Evolutionary conservation across 2,113 vertebrate genomes (phyloP).

Genomic region (Connochaetes taurinus): DNA sequence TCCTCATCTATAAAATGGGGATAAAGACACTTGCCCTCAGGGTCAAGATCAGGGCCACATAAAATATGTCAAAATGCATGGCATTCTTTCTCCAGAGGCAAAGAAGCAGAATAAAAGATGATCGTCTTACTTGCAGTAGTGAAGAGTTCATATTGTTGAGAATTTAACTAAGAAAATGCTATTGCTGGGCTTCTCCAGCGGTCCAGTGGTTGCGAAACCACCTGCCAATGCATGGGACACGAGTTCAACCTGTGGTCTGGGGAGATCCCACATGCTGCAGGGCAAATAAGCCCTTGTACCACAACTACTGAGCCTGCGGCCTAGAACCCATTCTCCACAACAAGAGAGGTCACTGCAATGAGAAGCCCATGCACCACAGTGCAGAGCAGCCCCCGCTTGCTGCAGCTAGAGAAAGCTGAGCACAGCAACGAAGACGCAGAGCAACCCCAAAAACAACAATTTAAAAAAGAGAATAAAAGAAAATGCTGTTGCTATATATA

Average conservation of each 20-base stretch:
- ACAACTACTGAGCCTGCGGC: background rate
- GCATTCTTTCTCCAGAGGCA: background rate
- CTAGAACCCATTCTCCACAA: background rate
- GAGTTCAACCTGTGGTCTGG: background rate
- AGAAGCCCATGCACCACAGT: background rate
- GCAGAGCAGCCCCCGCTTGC: background rate
- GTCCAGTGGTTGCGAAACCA: background rate
- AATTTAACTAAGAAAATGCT: background rate
- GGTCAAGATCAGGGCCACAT: background rate
- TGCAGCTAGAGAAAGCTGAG: background rate
- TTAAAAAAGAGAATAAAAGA: background rate
- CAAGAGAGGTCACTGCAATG: background rate
- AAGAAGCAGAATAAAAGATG: background rate
- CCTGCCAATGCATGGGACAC: background rate
- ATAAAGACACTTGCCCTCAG: background rate
- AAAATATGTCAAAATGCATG: background rate
- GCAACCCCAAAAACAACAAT: background rate
- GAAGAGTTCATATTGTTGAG: background rate
- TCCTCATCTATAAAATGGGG: background rate
- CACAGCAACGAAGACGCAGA: accelerated
- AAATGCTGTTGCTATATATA: background rate
- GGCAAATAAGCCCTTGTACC: background rate
- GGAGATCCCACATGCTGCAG: background rate
- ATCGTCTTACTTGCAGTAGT: accelerated
- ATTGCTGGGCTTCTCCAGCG: background rate